A percentile compares a stretch with the other conserved stretches of the same genome.
phyloP scores from a whole-genome alignment of 2,888 invertebrate species.

The Vannuccia rotundouncinata region DNA sequence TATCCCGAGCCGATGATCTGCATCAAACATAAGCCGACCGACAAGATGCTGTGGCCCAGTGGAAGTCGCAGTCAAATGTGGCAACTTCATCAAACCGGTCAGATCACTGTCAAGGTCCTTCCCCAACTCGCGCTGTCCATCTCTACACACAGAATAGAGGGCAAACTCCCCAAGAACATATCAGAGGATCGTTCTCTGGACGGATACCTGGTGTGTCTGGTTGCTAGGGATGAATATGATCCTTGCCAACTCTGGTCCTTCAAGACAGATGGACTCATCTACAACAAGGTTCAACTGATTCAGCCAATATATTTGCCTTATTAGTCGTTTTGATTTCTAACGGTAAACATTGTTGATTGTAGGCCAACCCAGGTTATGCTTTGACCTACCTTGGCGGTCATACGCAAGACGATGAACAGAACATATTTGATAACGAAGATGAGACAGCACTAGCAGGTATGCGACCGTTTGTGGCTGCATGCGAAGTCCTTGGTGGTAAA shows the following conservation, averaged over 20 bases:
- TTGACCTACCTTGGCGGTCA: constrained; percentile 51
- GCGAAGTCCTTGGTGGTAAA: constrained; percentile 47
- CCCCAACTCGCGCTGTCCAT: constrained; percentile 51
- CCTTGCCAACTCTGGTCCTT: constrained; percentile 24
- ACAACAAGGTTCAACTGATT: constrained; percentile 23
- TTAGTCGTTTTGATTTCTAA: too few species aligned
- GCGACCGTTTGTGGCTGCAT: constrained; percentile 46
- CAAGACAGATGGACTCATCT: background rate
- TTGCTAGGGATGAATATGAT: background rate
- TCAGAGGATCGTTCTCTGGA: constrained; percentile 34
- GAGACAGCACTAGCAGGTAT: constrained; percentile 44
- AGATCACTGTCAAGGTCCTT: constrained; percentile 50
- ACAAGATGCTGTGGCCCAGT: constrained; percentile 45
- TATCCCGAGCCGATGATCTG: constrained; percentile 48
- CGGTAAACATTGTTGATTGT: too few species aligned
- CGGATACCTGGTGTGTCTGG: background rate
- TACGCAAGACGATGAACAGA: constrained; percentile 43
- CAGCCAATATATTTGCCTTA: too few species aligned
- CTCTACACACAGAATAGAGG: constrained; percentile 42
- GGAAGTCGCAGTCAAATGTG: constrained; percentile 48
- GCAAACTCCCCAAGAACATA: constrained; percentile 40
- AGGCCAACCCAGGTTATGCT: constrained; percentile 48
- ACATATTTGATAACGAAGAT: constrained; percentile 41
- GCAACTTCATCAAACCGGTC: constrained; percentile 47
- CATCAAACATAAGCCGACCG: constrained; percentile 45